These are phyloP conservation scores for Acronicta alni DNA, from an alignment of 2,888 invertebrate species.

Conservation along the genomic window DNA sequence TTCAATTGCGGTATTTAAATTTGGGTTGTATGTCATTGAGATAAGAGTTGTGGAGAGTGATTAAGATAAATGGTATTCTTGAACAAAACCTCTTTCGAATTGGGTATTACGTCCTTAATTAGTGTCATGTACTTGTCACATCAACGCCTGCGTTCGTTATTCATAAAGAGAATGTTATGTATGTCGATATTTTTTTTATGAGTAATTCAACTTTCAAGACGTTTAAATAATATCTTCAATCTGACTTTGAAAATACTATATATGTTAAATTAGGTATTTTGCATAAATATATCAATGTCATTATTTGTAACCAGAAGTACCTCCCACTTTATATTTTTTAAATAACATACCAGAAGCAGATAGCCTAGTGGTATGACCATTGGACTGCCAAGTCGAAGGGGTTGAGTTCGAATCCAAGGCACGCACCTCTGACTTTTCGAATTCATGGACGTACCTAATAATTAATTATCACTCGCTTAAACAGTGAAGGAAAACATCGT, in stretches of 20 bases:
- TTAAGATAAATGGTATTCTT: slow-evolving; percentile 30
- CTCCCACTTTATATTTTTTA: too few species aligned
- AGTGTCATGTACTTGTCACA: slow-evolving; percentile 74
- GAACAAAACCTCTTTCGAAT: slow-evolving; percentile 52
- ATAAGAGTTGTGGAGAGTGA: slow-evolving; percentile 40
- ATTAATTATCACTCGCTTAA: too few species aligned
- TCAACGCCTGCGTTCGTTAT: slow-evolving; percentile 67
- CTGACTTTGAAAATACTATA: slow-evolving; percentile 46
- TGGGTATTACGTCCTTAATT: slow-evolving; percentile 69
- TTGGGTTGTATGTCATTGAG: slow-evolving; percentile 40
- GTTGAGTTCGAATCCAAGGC: too few species aligned
- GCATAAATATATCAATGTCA: slow-evolving; percentile 25
- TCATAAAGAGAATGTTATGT: slow-evolving; percentile 50
- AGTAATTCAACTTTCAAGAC: slow-evolving; percentile 25
- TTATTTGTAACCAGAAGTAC: slow-evolving; percentile 4
- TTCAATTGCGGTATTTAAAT: slow-evolving; percentile 40
- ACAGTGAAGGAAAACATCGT: too few species aligned
- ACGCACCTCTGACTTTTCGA: too few species aligned
- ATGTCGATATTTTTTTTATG: slow-evolving; percentile 40
- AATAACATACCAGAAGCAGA: too few species aligned
- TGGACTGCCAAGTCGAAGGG: too few species aligned
- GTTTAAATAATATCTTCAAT: slow-evolving; percentile 43
- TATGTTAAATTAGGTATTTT: slow-evolving; percentile 43
- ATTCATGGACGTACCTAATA: too few species aligned
- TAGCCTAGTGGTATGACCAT: too few species aligned